Evolutionary conservation across 2,113 vertebrate species (phyloP).

Genomic region (Pao palembangensis): DNA sequence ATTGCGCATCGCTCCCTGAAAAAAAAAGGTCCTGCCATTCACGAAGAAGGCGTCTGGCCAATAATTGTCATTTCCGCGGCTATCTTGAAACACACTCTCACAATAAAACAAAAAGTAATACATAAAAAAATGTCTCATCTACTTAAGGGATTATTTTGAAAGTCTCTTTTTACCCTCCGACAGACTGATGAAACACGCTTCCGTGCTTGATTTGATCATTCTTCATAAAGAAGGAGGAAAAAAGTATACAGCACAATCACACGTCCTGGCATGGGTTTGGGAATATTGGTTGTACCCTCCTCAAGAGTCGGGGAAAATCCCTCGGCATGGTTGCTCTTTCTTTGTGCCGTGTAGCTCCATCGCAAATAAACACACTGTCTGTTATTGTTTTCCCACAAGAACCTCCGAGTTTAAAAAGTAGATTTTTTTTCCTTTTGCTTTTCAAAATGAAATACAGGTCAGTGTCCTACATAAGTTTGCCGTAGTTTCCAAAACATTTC

Average conservation of each 20-base stretch:
- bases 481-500: slow-evolving; percentile 61
- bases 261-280: slow-evolving; percentile 70
- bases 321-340: slow-evolving; percentile 63
- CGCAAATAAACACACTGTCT: slow-evolving; percentile 76
- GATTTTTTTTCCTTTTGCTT: slow-evolving; percentile 57
- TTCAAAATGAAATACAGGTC: slow-evolving; percentile 74
- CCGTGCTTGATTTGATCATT: slow-evolving; percentile 70
- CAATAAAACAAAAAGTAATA: slow-evolving; percentile 63
- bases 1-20: slow-evolving; percentile 32
- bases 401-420: slow-evolving; percentile 65
- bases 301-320: slow-evolving; percentile 69
- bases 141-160: slow-evolving; percentile 74
- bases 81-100: slow-evolving; percentile 47
- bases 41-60: slow-evolving; percentile 36
- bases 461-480: slow-evolving; percentile 76
- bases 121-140: slow-evolving; percentile 49
- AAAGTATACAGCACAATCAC: slow-evolving; percentile 56
- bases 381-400: slow-evolving; percentile 73
- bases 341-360: slow-evolving; percentile 70
- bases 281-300: slow-evolving; percentile 75
- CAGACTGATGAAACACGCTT: slow-evolving; percentile 68
- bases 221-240: slow-evolving; percentile 58
- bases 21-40: slow-evolving; percentile 42
- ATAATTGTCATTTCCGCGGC: slow-evolving; percentile 60
- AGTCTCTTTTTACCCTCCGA: slow-evolving; percentile 72